Conservation (phyloP, 2,888 invertebrate species). For the Crossocerus cetratus region DNA sequence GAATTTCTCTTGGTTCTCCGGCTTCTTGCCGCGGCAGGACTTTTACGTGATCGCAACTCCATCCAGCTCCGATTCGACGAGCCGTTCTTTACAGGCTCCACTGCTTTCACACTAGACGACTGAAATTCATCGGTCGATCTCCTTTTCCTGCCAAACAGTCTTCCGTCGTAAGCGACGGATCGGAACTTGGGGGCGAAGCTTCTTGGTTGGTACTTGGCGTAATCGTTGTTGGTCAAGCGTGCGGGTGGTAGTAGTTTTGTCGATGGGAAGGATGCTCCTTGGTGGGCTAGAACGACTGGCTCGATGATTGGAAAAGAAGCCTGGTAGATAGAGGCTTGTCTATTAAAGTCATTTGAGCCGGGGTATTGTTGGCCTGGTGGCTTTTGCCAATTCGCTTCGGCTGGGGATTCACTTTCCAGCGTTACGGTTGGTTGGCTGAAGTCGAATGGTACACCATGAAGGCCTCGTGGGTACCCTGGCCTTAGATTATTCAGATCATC, state of each 20-base stretch:
- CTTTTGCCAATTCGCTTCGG: background rate
- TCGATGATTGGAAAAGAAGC: background rate
- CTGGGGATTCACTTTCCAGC: background rate
- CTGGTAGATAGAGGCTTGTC: background rate
- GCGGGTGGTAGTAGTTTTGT: constrained; percentile 20
- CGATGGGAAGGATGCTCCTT: background rate
- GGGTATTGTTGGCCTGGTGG: background rate
- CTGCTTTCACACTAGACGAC: constrained; percentile 29
- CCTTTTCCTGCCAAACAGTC: background rate
- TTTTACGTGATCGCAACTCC: constrained; percentile 23
- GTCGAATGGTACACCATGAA: background rate
- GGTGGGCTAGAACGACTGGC: background rate
- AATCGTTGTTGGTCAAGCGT: background rate
- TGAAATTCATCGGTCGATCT: background rate
- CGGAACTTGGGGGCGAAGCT: constrained; percentile 5
- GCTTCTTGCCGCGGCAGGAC: constrained; percentile 4
- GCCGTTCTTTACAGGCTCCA: constrained; percentile 29
- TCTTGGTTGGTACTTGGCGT: background rate
- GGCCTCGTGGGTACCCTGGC: background rate
- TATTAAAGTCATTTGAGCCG: background rate
- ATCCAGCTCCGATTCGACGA: constrained; percentile 39
- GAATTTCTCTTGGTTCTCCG: constrained; percentile 38
- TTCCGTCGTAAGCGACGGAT: background rate
- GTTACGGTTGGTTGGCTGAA: background rate
- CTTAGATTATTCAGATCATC: background rate